Evolutionary conservation across 2,113 vertebrate species (phyloP).

Genomic region (Coregonus clupeaformis): DNA sequence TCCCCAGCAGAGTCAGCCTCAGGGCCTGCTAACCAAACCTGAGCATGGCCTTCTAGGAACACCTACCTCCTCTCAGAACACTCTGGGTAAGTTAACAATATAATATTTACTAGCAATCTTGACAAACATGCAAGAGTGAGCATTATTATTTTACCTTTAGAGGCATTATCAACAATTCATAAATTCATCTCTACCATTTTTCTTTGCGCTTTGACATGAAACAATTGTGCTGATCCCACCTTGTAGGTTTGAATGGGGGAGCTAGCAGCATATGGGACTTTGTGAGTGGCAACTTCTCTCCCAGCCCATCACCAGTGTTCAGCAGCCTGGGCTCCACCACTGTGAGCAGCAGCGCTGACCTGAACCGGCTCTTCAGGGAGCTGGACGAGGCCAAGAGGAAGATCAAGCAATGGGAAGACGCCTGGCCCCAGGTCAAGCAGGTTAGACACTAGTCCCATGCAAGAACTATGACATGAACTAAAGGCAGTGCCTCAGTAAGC

Average conservation of each 20-base stretch:
- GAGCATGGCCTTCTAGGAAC: constrained; percentile 82
- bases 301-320: constrained; percentile 86
- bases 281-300: constrained; percentile 86
- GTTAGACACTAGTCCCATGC: constrained; percentile 56
- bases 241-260: constrained; percentile 83
- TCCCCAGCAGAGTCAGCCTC: constrained; percentile 80
- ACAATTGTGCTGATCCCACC: background rate
- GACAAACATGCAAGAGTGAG: too few species aligned
- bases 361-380: constrained; percentile 81
- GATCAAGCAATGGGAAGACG: constrained; percentile 91
- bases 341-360: constrained; percentile 69
- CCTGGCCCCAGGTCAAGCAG: constrained; percentile 90
- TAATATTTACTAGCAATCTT: background rate
- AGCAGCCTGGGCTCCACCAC: constrained; percentile 71
- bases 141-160: background rate
- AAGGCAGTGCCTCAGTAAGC: background rate
- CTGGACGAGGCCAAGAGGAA: constrained; percentile 87
- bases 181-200: background rate
- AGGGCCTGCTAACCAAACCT: constrained; percentile 74
- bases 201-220: too few species aligned
- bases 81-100: constrained; percentile 75
- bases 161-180: background rate
- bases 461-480: background rate
- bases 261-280: constrained; percentile 90
- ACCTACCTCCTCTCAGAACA: constrained; percentile 80